Evolutionary conservation across 2,113 vertebrate genomes (phyloP), one percentile per base, ranked within the genome.

Genomic region (Himantopus leucocephalus): DNA sequence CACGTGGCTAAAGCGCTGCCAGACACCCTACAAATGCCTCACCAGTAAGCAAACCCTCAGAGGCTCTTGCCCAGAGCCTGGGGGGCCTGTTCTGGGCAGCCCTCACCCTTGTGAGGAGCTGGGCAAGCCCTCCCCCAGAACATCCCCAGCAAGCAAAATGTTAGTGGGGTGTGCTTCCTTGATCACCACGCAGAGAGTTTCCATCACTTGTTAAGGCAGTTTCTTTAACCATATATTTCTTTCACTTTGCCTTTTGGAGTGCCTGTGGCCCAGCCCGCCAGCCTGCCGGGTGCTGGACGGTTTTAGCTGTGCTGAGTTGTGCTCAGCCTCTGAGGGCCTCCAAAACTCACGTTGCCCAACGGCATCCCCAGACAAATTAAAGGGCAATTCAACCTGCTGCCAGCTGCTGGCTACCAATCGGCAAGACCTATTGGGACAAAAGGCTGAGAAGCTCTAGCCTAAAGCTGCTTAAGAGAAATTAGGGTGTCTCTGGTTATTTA

Each of bases 21-120:
- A 52, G n/a, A 27, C 14, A 41, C 13, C 7, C 32, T 8, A 14
- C 0, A 0, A 2, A 2, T 43, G 19, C 11, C 45, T 76, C 78
- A 81, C 0, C 0, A 0, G 8, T 26, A 11, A 63, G 27, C 48
- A 72, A 68, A 80, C 27, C 14, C 4, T 10, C 2, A 3, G 64
- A 58, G 32, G 12, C 11, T 85, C 47, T 58, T 0, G 1, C 41
- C 7, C 35, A 56, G 70, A 50, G 47, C 30, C 32, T 27, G 9
- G 5, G 3, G 15, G 16, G 10, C 21, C 8, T 0, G 0, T 8
- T 79, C 9, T 82, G 45, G 56, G 20, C 41, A 82, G 41, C 3
- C 14, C 17, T 62, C 4, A 3, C 9, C 34, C 23, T 37, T 56
- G 41, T 3, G 5, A 79, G 20, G 30, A 79, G 6, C 23, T 37